These are phyloP conservation scores for Harmothoe impar DNA, from an alignment of 2,888 invertebrate species.

Conservation along the genomic window DNA sequence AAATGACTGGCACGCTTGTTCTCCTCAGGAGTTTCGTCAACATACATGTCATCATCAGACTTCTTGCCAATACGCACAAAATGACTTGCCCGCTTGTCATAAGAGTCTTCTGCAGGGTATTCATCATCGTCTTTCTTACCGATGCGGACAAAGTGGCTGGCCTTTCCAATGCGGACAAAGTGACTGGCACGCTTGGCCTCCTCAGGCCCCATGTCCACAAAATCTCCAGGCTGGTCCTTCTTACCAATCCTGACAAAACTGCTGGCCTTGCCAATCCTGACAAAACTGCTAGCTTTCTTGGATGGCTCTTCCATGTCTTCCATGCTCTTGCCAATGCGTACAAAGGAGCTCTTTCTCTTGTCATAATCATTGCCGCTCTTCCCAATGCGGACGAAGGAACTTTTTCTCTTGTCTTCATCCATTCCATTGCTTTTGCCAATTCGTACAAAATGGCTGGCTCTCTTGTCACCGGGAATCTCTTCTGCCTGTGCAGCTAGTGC, in stretches of 20 bases:
- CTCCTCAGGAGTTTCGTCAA: conserved; percentile 15
- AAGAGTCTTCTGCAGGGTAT: not conserved
- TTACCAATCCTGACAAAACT: conserved; percentile 66
- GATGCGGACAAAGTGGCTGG: conserved; percentile 66
- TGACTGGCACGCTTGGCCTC: conserved; percentile 65
- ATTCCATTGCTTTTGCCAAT: conserved; percentile 53
- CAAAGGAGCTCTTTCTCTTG: conserved; percentile 55
- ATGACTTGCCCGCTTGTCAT: conserved; percentile 60
- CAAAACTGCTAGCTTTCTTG: conserved; percentile 63
- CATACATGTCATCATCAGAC: conserved; percentile 11
- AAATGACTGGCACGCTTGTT: conserved; percentile 66
- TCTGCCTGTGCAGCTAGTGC: conserved; percentile 5
- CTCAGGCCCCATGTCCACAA: conserved; percentile 25
- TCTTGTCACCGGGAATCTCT: conserved; percentile 36
- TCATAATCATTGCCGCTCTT: conserved; percentile 53
- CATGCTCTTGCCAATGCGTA: conserved; percentile 60
- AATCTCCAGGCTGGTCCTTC: not conserved
- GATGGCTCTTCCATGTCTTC: conserved; percentile 16
- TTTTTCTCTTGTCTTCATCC: conserved; percentile 62
- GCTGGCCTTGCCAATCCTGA: conserved; percentile 66
- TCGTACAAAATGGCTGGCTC: conserved; percentile 63
- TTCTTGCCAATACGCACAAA: conserved; percentile 68
- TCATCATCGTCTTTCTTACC: conserved; percentile 59
- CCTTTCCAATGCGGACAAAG: conserved; percentile 67
- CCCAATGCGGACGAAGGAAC: conserved; percentile 67